Evolutionary conservation across 2,797 vertebrate genomes (phyloP), one percentile per base, ranked within the genome.

Genomic region (Sebastolobus altivelis): DNA sequence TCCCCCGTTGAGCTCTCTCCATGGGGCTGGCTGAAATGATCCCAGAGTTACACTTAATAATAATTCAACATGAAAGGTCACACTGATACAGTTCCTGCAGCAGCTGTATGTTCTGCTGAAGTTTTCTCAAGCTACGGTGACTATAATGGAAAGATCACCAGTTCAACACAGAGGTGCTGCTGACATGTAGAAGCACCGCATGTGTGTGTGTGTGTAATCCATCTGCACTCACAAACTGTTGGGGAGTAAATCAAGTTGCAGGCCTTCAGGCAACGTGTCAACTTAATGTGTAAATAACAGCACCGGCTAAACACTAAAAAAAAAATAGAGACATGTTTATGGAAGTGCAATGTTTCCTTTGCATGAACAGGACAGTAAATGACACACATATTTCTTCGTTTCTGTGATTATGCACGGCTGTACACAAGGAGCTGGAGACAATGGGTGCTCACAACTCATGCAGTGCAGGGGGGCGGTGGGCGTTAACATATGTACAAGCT

Each of bases 381-480:
- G 33, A n/a, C 27, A 58, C 6, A 74, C 70, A 29, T 16, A 27
- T 25, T 55, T 58, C 1, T 63, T 40, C 20, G 68, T 43, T 68
- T 65, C 27, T 59, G 14, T 22, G n/a, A 77, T 68, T 77, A 73
- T 83, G 56, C 68, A 70, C 2, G 11, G 7, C 58, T 65, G 37
- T 59, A 27, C 16, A 25, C 62, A 29, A 62, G 55, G 46, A 81
- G 70, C 5, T 37, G 65, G 6, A 79, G 16, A 91, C 88, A 90
- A 88, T 86, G 80, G 35, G 12, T 16, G 38, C 77, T 83, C 77
- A 88, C 85, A 91, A 22, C 40, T 43, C 52, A 54, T 62, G 40
- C 59, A 54, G 68, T 12, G 68, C 62, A 49, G 68, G 67, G 67
- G 69, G 72, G 67, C 0, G 35, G 60, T 61, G 71, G 82, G 79